A percentile compares a stretch with the other conserved stretches of the same genome.
Conservation (phyloP, 2,113 vertebrate species). For the Colistium nudipinnis region DNA sequence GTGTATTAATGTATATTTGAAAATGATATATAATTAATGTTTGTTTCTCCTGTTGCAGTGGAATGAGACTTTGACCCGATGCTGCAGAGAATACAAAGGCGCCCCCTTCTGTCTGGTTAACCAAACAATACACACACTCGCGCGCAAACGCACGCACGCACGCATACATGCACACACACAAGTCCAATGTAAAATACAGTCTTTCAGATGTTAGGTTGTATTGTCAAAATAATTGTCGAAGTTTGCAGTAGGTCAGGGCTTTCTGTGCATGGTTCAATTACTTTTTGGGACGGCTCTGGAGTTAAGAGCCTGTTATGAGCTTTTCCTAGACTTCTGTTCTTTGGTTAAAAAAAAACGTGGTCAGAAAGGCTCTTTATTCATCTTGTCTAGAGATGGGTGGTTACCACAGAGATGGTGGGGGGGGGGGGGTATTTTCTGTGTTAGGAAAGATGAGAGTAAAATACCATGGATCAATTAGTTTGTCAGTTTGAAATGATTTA, state of each 20-base stretch:
- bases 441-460: too few relatives aligned
- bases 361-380: background rate
- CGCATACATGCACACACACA: too few relatives aligned
- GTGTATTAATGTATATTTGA: too few relatives aligned
- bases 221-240: background rate
- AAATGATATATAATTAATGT: too few relatives aligned
- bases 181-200: background rate
- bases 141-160: conserved; percentile 1
- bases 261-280: conserved; percentile 8
- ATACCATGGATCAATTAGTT: too few relatives aligned
- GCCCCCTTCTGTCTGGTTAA: conserved; percentile 13
- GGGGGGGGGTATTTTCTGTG: too few relatives aligned
- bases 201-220: background rate
- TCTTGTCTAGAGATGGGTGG: background rate
- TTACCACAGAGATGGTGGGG: too few relatives aligned
- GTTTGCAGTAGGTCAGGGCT: background rate
- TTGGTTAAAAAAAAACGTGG: background rate
- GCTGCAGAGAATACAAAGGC: too few relatives aligned
- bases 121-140: background rate
- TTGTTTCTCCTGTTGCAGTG: too few relatives aligned
- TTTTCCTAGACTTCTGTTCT: background rate
- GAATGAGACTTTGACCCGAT: too few relatives aligned
- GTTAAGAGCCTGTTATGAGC: conserved; percentile 4
- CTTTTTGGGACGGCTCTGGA: background rate
- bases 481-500: too few relatives aligned